These are phyloP conservation scores for Aphaenogaster floridana DNA, from an alignment of 1,140 invertebrate genomes.

Conservation along the genomic window DNA sequence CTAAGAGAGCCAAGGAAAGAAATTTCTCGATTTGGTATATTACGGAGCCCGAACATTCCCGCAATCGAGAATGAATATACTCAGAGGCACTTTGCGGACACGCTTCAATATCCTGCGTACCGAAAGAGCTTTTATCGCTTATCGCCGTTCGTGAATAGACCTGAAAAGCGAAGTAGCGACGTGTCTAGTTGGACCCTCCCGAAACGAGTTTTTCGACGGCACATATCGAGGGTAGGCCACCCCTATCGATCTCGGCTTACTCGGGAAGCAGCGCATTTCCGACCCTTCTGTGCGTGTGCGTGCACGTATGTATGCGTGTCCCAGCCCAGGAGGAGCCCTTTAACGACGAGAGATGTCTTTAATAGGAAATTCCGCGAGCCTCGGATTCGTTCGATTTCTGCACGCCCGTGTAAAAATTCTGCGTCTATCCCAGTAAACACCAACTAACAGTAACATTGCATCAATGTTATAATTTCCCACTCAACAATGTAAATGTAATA, in stretches of 20 bases:
- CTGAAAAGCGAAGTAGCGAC: slow-evolving; percentile 2
- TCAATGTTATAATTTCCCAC: too few relatives aligned
- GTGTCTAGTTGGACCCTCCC: background rate
- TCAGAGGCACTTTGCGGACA: background rate
- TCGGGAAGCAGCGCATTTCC: slow-evolving; percentile 11
- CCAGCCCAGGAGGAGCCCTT: background rate
- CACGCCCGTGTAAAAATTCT: background rate
- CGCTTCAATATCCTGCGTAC: slow-evolving; percentile 30
- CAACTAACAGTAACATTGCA: too few relatives aligned
- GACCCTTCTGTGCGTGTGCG: background rate
- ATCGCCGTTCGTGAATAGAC: slow-evolving; percentile 12
- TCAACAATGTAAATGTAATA: too few relatives aligned
- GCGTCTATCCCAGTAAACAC: background rate
- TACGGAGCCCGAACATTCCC: background rate
- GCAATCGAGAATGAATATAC: background rate
- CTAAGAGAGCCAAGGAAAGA: background rate
- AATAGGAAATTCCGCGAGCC: background rate
- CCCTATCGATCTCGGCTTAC: slow-evolving; percentile 41
- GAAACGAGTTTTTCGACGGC: slow-evolving; percentile 30
- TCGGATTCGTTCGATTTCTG: background rate
- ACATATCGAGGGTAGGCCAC: slow-evolving; percentile 28
- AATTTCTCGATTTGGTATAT: background rate
- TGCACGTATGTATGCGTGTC: background rate
- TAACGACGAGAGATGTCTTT: slow-evolving; percentile 17
- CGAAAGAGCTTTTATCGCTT: background rate